Base-by-base conservation (phyloP, 2,797 vertebrate species). In the Sorex maritimensis region DNA sequence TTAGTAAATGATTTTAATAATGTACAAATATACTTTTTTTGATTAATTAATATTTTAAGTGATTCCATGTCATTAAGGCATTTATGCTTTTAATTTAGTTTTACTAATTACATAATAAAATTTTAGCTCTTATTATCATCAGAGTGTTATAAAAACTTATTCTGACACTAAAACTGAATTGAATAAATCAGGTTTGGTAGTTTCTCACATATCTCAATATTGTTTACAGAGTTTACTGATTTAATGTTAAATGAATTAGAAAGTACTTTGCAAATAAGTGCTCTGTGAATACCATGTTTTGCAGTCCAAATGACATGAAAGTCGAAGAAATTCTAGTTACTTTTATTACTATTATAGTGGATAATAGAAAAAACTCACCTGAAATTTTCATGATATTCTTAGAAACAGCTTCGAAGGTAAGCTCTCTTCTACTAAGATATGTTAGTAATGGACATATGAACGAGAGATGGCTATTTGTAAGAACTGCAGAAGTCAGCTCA, bases 1-100 rank as follows among this genome's bases (percentile, higher is more conserved):
- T 85, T 81, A 61, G 21, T 81, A 55, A 80, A 49, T 28, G 93
- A 85, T 41, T 91, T 9, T 72, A 65, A 81, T 38, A 77, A 86
- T 85, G 81, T 85, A 19, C 38, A 86, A 89, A 67, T 85, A 26
- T 78, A 83, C 19, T 77, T 78, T 44, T 93, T 91, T 84, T 12
- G 77, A 49, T 86, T 65, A 71, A 69, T 84, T 30, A 0, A 26
- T 81, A 72, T 58, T 80, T 69, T 34, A 84, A 65, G 19, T 84
- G 74, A 34, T 14, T 80, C 61, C 46, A 72, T 90, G 61, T 74
- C n/a, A 74, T 82, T 81, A 81, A 81, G 23, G 77, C 14, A 38
- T 67, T 52, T 49, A 68, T 80, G 52, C 49, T 95, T 83, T 21
- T 52, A 34, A 34, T 34, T 34, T 34, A 34, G 34, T 34, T 34